A percentile compares a stretch with the other conserved stretches of the same genome.
Conservation (phyloP, 2,113 vertebrate species). For the Elanoides forficatus region DNA sequence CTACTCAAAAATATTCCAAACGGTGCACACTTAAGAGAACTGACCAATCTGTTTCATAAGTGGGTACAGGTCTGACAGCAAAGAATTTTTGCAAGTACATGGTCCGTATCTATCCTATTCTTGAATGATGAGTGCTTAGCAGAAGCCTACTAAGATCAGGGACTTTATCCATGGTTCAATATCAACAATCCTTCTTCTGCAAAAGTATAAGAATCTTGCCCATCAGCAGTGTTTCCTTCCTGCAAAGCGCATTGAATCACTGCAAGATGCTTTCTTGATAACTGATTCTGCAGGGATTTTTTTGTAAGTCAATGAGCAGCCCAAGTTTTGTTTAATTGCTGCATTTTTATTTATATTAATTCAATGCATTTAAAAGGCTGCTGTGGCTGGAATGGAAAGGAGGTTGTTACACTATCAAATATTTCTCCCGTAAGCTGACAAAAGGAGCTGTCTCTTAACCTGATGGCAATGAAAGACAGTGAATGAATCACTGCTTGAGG, state of each 20-base stretch:
- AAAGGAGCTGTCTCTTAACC: conserved; percentile 71
- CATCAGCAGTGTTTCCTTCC: not conserved
- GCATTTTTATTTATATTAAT: conserved; percentile 46
- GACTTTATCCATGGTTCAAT: not conserved
- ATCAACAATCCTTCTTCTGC: not conserved
- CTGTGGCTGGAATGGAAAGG: conserved; percentile 14
- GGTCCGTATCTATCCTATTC: not conserved
- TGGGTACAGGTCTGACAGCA: not conserved
- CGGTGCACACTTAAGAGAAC: not conserved
- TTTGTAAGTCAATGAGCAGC: not conserved
- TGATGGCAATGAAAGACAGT: conserved; percentile 82
- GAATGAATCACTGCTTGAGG: conserved; percentile 82
- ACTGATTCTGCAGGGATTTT: not conserved
- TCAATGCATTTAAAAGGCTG: conserved; percentile 1
- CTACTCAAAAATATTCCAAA: not conserved
- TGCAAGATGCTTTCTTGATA: not conserved
- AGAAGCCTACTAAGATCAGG: not conserved
- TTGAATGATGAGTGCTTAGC: not conserved
- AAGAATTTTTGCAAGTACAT: not conserved
- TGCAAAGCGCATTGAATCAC: not conserved
- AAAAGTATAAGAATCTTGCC: not conserved
- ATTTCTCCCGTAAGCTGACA: conserved; percentile 66
- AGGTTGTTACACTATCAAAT: conserved; percentile 49
- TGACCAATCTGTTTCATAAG: not conserved
- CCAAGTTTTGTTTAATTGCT: conserved; percentile 32